Evolutionary conservation across 30 jellyfish, hydroid and myxozoan species (phyloP).

Genomic region (Hydractinia symbiolongicarpus): DNA sequence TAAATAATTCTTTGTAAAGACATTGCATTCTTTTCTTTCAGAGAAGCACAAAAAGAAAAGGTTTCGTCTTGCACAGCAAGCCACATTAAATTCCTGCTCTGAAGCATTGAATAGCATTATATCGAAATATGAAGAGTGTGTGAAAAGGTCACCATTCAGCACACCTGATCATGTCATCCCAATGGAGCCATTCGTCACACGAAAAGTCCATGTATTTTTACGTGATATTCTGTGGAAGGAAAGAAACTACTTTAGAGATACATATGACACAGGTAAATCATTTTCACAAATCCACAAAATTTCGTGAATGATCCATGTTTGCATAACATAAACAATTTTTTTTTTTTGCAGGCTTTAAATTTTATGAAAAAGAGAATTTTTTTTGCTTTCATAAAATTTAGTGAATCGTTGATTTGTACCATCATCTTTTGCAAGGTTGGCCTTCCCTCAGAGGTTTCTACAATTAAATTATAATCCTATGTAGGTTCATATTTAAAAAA

Average conservation of each 20-base stretch:
- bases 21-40: background rate
- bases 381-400: no score
- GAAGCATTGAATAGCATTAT: background rate
- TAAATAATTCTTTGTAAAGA: no score
- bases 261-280: background rate
- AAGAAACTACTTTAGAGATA: constrained; percentile 12
- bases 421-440: no score
- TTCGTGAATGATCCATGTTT: no score
- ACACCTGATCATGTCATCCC: constrained; percentile 20
- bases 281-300: no score
- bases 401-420: no score
- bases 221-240: constrained; percentile 26
- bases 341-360: no score
- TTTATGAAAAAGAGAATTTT: no score
- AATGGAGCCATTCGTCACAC: constrained; percentile 30
- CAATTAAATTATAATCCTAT: no score
- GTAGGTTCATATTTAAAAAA: no score
- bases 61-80: background rate
- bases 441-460: no score
- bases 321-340: no score
- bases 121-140: background rate
- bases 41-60: constrained; percentile 19
- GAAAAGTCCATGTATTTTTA: constrained; percentile 28
- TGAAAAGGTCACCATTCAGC: background rate
- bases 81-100: background rate